Evolutionary conservation across 1,140 invertebrate species (phyloP), one percentile per base, ranked within the genome.

Genomic region (Drosophila pachea): DNA sequence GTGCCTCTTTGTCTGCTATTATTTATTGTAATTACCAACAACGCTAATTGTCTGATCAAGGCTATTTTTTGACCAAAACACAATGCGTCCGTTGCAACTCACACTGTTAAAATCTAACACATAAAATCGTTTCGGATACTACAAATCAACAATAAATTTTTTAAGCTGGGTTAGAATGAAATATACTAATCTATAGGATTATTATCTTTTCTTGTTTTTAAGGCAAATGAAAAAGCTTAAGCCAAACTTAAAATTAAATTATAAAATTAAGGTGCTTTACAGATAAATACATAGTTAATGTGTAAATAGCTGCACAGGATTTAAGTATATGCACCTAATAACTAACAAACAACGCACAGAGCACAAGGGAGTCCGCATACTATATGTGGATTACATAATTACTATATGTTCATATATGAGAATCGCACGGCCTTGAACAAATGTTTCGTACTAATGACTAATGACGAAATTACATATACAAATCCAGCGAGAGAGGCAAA

Each of bases 271-370:
- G 56, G 49, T 33, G 49, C 71, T 70, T 43, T 65, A 65, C 45
- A 54, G 49, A 35, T 63, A 56, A 64, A 49, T 38, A 49, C 32
- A 65, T 50, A 49, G 55, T 38, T 65, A 22, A 22, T 22, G 32
- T 59, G 32, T 50, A 43, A 61, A 62, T 52, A 78, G 78, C 78
- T 83, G 75, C 78, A 82, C 60, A 61, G 43, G 62, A 60, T 74
- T 74, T 54, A n/a, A 22, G 35, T n/a, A 52, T 52, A 66, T 59
- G 67, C 76, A 76, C 60, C 73, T 84, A 76, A 76, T 50, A 86
- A 86, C 76, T 84, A 84, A 79, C 71, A 84, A 84, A 84, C 79
- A 84, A 84, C 81, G 73, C 81, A 78, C 81, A 71, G 79, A 84
- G 79, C 73, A 74, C 76, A 86, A 78, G 63, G 69, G 67, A 60